Conservation (phyloP, 2,797 vertebrate genomes). For the Rhinatrema bivittatum region DNA sequence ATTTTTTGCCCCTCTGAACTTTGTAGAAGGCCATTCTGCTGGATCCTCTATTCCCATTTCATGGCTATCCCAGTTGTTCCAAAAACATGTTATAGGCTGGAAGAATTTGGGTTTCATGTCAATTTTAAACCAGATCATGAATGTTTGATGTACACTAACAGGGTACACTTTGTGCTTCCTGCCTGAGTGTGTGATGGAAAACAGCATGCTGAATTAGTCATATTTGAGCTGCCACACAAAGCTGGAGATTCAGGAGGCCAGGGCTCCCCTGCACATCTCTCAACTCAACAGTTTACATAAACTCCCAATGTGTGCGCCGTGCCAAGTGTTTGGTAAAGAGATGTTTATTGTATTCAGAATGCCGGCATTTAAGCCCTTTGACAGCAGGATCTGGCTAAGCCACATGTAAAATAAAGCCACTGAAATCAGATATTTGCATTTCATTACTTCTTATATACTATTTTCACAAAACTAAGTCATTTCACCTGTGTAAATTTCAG, state of each 20-base stretch:
- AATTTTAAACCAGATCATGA: background rate
- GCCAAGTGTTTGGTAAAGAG: background rate
- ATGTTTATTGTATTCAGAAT: background rate
- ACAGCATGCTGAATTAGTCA: constrained; percentile 3
- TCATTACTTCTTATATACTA: too few relatives aligned
- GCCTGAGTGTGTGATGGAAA: constrained; percentile 11
- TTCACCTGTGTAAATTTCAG: too few relatives aligned
- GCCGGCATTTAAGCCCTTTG: background rate
- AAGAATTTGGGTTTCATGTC: background rate
- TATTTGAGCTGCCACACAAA: background rate
- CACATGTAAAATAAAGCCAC: too few relatives aligned
- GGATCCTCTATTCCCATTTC: too few relatives aligned
- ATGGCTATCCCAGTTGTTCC: too few relatives aligned
- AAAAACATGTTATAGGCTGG: too few relatives aligned
- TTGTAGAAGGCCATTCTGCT: too few relatives aligned
- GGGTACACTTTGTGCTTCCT: constrained; percentile 4
- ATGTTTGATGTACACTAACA: background rate
- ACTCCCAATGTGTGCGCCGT: background rate
- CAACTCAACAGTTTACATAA: background rate
- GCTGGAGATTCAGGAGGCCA: background rate
- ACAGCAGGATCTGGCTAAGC: too few relatives aligned
- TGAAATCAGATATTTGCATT: too few relatives aligned
- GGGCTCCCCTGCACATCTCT: background rate
- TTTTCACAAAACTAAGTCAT: too few relatives aligned
- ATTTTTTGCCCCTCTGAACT: too few relatives aligned